Evolutionary conservation across 1,140 invertebrate species (phyloP), one percentile per base, ranked within the genome.

Genomic region (Odontomachus brunneus): DNA sequence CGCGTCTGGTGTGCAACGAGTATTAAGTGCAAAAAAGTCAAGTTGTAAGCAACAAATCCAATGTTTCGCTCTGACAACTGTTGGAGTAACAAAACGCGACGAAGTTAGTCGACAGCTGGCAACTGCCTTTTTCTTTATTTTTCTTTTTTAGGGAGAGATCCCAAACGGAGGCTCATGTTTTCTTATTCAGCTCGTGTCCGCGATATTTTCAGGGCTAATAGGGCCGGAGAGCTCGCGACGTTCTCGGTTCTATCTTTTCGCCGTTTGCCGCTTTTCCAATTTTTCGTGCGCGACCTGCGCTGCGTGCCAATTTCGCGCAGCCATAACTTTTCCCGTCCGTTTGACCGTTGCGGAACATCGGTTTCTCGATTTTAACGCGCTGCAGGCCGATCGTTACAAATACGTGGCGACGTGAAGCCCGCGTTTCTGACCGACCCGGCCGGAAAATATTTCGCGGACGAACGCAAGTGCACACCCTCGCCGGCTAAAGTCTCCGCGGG

Each of bases 211-310:
- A 80, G 75, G 19, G 69, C 65, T 80, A 80, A 80, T 80, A 80
- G 65, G 33, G 71, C 22, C 33, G 65, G 51, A 44, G 51, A 44
- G 65, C 65, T 71, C 24, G 75, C 51, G 51, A 80, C 51, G 24
- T 71, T 19, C 17, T 14, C 2, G 22, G 75, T 80, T 80, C 65
- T 80, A 80, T 71, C 75, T 71, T 80, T 59, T 71, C 75, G 51
- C 65, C 51, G 75, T 80, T 80, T 71, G 75, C 75, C 65, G 75
- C 17, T 80, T 80, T 80, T 69, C 65, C 75, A 80, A 80, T 80
- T 80, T 80, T 80, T 80, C 75, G 51, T 44, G 51, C 12, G 51
- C 63, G 62, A 44, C 44, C 29, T 19, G 49, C 75, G 17, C 26
- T 17, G 73, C 75, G 65, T 80, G 65, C 51, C 65, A 69, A 80